These are phyloP conservation scores for Ia io DNA, from an alignment of 2,113 vertebrate species.

Conservation along the genomic window DNA sequence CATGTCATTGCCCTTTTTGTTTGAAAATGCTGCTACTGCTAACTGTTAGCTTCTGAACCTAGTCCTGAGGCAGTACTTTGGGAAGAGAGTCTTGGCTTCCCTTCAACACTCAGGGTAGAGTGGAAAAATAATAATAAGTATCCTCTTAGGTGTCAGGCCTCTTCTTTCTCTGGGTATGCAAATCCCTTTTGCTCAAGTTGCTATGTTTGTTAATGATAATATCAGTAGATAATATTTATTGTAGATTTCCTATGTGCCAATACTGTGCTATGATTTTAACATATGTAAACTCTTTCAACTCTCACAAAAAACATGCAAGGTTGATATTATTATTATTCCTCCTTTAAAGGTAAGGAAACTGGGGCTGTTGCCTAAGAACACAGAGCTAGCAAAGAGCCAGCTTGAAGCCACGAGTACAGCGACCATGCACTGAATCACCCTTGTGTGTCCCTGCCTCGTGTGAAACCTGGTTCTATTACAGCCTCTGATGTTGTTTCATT, in stretches of 20 bases:
- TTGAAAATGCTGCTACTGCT: constrained; percentile 10
- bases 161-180: not conserved
- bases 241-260: not conserved
- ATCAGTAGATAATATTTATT: not conserved
- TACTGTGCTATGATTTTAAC: not conserved
- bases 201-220: not conserved
- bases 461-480: not conserved
- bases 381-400: not conserved
- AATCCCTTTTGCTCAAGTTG: not conserved
- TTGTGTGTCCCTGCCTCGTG: not conserved
- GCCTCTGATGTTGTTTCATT: not conserved
- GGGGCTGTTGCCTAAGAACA: not conserved
- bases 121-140: not conserved
- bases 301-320: not conserved
- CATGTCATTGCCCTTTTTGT: not conserved
- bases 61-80: not conserved
- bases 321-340: not conserved
- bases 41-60: not conserved
- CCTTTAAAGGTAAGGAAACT: not conserved
- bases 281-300: not conserved
- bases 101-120: not conserved
- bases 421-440: not conserved
- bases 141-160: not conserved
- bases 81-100: not conserved
- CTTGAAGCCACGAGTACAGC: not conserved